Evolutionary conservation across 2,888 invertebrate genomes (phyloP), one percentile per base, ranked within the genome.

Genomic region (Cenopis cana): DNA sequence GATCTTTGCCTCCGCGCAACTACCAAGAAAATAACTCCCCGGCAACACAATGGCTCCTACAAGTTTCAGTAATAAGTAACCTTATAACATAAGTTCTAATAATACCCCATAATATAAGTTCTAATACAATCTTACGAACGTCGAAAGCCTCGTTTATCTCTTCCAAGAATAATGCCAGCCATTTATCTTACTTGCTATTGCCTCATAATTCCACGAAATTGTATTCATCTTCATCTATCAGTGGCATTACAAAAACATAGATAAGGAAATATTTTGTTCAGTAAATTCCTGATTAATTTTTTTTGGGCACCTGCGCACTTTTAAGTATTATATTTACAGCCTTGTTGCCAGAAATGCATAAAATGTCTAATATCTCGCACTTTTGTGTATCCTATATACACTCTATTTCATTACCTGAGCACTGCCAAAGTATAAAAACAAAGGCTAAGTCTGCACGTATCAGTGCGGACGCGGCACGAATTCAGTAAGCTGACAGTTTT

Each of bases 101-200:
- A 70, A 70, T 70, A 52, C 65, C 70, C 69, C 57, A 36, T 70
- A 70, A 86, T 87, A 84, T 80, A 82, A 87, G 85, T 86, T 82
- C 75, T 76, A 76, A 81, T 76, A 82, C 82, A 86, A 88, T 89
- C 86, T 81, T 85, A 86, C 85, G 82, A 81, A 83, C 82, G 86
- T 84, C 86, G 86, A 87, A 89, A 88, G 78, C 82, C 83, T 64
- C 80, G 46, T 84, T 86, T 89, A 90, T 91, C 91, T 85, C 78
- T 33, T 75, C 77, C 76, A 74, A 77, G 81, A 89, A 84, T 89
- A 91, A 90, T 91, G 89, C 82, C 78, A 77, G 81, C 77, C 77
- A 89, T 91, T 88, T 86, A 86, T 91, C 90, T 88, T 81, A 77
- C 75, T 77, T 78, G 75, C 73, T 78, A 79, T 78, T 81, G 84